phyloP scores from a whole-genome alignment of 2,888 invertebrate species.

The Chorisops tibialis region DNA sequence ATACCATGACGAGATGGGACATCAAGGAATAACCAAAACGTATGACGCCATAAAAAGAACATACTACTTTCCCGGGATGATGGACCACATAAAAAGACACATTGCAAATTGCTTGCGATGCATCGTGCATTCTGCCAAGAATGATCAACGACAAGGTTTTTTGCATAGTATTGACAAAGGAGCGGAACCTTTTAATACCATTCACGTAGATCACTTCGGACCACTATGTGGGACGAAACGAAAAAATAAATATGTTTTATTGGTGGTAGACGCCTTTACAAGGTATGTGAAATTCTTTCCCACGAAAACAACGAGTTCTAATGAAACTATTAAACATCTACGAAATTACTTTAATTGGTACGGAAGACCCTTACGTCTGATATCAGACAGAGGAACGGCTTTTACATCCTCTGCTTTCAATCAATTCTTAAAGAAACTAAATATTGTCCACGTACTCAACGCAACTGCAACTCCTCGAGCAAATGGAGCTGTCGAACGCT shows the following conservation, averaged over 20 bases:
- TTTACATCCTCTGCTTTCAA: too few species aligned
- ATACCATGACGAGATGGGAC: not conserved
- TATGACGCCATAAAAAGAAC: not conserved
- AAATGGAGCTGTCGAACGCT: not conserved
- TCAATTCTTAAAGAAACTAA: too few species aligned
- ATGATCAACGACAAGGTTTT: not conserved
- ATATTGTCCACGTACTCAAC: not conserved
- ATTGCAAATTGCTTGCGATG: not conserved
- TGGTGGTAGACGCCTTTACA: too few species aligned
- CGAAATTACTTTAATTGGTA: too few species aligned
- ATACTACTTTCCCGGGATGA: not conserved
- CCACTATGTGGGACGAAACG: too few species aligned
- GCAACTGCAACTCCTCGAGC: not conserved
- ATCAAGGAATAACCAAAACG: not conserved
- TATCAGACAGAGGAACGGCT: too few species aligned
- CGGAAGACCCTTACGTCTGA: too few species aligned
- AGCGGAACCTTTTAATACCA: not conserved
- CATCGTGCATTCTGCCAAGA: not conserved
- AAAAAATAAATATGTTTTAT: too few species aligned
- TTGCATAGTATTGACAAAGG: not conserved
- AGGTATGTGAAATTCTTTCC: too few species aligned
- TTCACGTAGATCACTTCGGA: not conserved
- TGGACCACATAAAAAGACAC: not conserved
- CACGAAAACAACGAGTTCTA: too few species aligned
- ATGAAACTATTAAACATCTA: too few species aligned